Evolutionary conservation across 2,888 invertebrate species (phyloP), one percentile per base, ranked within the genome.

Genomic region (Apamea monoglypha): DNA sequence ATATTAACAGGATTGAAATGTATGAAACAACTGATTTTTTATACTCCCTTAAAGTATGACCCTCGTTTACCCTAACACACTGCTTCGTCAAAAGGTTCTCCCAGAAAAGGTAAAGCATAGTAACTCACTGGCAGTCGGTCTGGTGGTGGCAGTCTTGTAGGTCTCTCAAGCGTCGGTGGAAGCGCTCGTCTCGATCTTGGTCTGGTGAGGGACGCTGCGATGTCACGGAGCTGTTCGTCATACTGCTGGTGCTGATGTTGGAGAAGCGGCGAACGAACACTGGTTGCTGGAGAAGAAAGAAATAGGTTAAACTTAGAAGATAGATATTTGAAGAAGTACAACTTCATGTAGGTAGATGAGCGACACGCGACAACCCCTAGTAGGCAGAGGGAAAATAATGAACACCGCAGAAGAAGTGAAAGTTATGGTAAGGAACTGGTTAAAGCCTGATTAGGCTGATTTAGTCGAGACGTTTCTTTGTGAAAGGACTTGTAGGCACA

Each of bases 181-280:
- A 97, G 92, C 3, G 96, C 96, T 32, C 96, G 96, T 84, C 97
- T 96, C 3, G 97, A 96, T 87, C 97, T 95, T 40, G 98, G 98
- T 91, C 98, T 97, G 21, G 98, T 98, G 88, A 98, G 97, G 32
- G 98, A 98, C 74, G 98, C 98, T 6, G 98, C 98, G 89, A 98
- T 98, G 93, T 98, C 98, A 86, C 98, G 98, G 86, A 98, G 97
- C 92, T 98, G 98, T 91, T 98, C 98, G 92, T 97, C 97, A 90
- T 97, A 97, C 81, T 96, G 96, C 88, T 95, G 96, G 86, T 95
- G 95, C 82, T 96, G 96, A 21, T 95, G 97, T 92, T 94, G 97
- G 86, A 96, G 93, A 7, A 96, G 91, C 16, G 96, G 96, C 2
- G 97, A 96, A 1, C 96, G 92, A 12, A 95, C 95, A 92, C 94